These are phyloP conservation scores for Drosophila mettleri DNA, from an alignment of 2,888 invertebrate species.

Conservation along the genomic window DNA sequence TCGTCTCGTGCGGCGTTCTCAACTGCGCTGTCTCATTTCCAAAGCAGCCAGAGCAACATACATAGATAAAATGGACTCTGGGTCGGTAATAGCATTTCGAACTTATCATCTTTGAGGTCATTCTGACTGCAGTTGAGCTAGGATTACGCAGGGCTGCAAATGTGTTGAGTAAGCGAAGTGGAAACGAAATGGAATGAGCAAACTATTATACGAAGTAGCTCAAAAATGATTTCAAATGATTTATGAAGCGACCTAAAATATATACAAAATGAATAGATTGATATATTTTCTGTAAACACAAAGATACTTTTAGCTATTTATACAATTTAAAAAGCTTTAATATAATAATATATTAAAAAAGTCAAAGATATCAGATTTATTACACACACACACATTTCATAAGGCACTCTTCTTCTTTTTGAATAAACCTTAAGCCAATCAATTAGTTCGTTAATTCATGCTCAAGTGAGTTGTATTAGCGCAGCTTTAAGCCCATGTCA, in stretches of 20 bases:
- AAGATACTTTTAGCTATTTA: too few species aligned
- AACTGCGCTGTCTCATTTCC: conserved; percentile 16
- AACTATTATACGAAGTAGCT: neutral
- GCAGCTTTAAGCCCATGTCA: conserved; percentile 34
- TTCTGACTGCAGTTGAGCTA: conserved; percentile 21
- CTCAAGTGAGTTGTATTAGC: neutral
- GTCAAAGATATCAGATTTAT: neutral
- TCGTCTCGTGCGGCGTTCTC: neutral
- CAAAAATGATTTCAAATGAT: neutral
- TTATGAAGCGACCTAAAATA: neutral
- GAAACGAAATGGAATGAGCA: conserved; percentile 11
- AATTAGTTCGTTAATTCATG: neutral
- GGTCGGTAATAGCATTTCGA: conserved; percentile 26
- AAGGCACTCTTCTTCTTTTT: too few species aligned
- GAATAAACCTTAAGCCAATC: neutral
- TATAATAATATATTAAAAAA: too few species aligned
- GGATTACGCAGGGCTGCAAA: conserved; percentile 17
- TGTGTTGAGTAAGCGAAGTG: conserved; percentile 21
- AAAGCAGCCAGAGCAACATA: conserved; percentile 22
- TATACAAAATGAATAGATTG: neutral
- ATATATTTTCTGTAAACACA: too few species aligned
- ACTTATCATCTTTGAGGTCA: conserved; percentile 40
- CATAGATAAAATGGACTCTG: conserved; percentile 32
- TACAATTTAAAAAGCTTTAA: too few species aligned
- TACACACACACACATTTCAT: neutral